Evolutionary conservation across 2,797 vertebrate genomes (phyloP), one percentile per base, ranked within the genome.

Genomic region (Myotis myotis): DNA sequence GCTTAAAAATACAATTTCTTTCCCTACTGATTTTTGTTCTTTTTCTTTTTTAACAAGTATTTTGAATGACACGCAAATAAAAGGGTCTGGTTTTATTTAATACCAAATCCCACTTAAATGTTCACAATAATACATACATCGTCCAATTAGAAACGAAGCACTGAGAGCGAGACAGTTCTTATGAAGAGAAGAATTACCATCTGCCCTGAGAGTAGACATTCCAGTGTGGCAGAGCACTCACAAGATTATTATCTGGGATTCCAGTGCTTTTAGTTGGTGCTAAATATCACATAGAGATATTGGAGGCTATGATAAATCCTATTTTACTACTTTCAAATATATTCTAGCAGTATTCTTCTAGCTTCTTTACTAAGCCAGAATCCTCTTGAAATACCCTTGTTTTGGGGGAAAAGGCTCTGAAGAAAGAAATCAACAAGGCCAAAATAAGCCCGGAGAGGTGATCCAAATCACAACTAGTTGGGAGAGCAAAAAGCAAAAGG

Each of bases 1-100:
- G 97, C 95, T 98, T 97, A 98, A 97, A 97, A 96, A 57, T 97
- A 94, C 97, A 98, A 96, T 97, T 98, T 97, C 95, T 98, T 97
- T 97, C 90, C 85, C 97, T 97, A 93, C 97, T 98, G 96, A 98
- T 97, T 98, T 97, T 96, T 95, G 71, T 95, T 89, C 57, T 87
- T 82, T 94, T 84, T 82, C 11, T 96, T 97, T 97, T 85, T 78
- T 82, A 96, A 55, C 75, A 96, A 90, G 87, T 94, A 92, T 96
- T 98, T 98, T 96, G 96, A 98, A 94, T 93, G 88, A 70, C 95
- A 97, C 70, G 96, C 92, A 97, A 96, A 97, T 98, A 96, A 97
- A 97, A 95, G 96, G 81, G 91, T 90, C 95, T 97, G 97, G 80
- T 97, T 97, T 93, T 96, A 87, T 95, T 98, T 96, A 98, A 89